Evolutionary conservation across 2,113 vertebrate species (phyloP).

Genomic region (Myanophis thanlyinensis): DNA sequence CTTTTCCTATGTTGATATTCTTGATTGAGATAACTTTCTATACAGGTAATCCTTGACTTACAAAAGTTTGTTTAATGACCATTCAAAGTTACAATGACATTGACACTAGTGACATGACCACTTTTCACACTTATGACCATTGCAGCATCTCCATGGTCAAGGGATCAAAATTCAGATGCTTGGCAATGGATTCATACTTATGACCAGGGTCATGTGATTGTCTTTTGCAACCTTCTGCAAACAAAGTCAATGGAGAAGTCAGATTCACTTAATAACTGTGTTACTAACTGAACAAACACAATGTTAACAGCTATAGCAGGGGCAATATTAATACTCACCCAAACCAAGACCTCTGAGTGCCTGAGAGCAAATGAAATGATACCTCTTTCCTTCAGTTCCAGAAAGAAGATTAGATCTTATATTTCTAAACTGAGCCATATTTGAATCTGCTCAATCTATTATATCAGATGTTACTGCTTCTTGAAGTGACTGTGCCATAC

Average conservation of each 20-base stretch:
- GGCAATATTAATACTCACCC: neutral
- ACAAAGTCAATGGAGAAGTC: neutral
- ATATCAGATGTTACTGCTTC: neutral
- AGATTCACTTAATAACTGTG: neutral
- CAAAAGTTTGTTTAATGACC: neutral
- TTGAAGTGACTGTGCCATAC: neutral
- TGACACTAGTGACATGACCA: neutral
- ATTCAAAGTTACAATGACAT: neutral
- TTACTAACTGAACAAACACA: neutral
- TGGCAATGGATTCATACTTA: neutral
- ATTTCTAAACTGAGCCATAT: neutral
- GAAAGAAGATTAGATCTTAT: neutral
- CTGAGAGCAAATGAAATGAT: neutral
- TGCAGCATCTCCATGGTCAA: neutral
- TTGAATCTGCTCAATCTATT: neutral
- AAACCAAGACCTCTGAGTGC: neutral
- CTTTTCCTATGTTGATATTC: neutral
- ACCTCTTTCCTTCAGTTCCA: neutral
- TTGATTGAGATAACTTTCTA: neutral
- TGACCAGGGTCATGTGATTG: neutral
- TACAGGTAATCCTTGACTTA: neutral
- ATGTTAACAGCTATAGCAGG: neutral
- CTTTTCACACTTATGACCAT: neutral
- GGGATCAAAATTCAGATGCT: neutral
- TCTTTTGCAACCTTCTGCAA: neutral